Evolutionary conservation across 1,140 invertebrate genomes (phyloP), one percentile per base, ranked within the genome.

Genomic region (Plectrocnemia conspersa): DNA sequence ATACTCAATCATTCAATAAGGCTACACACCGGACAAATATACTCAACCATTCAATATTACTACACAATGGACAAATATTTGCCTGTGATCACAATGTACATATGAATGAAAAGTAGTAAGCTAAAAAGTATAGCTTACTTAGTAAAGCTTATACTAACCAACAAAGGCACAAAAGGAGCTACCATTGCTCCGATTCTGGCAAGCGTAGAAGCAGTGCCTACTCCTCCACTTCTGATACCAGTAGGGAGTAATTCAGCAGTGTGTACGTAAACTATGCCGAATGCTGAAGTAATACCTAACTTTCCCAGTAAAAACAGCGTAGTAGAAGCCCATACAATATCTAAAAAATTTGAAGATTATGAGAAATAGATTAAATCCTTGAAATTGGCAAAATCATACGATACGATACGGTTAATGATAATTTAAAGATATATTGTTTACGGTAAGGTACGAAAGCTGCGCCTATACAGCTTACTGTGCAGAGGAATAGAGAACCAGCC

Each of bases 161-260:
- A 63, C 15, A 82, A 59, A 0, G 79, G 77, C 5, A 79, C 72
- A 71, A 83, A 78, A 61, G 81, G 81, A 22, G 81, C 81, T 33
- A 82, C 48, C 68, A 82, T 78, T 1, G 80, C 80, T 3, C 82
- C 82, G 50, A 80, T 65, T 19, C 81, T 64, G 0, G 79, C 80
- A 48, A 79, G 68, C 6, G 81, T 82, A 2, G 81, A 81, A 54
- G 79, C 76, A 2, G 74, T 64, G 2, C 79, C 81, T 10, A 83
- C 76, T 2, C 78, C 79, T 10, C 76, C 77, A 57, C 77, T 80
- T 22, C 77, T 68, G 6, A 78, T 60, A 16, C 77, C 71, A 4
- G 82, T 83, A 4, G 82, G 82, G 59, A 82, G 76, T 66, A 83
- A 72, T 70, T 83, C 82, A 1, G 81, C 77, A 3, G 80, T 81